phyloP scores from a whole-genome alignment of 1,140 invertebrate species.

The Calephelis nemesis region DNA sequence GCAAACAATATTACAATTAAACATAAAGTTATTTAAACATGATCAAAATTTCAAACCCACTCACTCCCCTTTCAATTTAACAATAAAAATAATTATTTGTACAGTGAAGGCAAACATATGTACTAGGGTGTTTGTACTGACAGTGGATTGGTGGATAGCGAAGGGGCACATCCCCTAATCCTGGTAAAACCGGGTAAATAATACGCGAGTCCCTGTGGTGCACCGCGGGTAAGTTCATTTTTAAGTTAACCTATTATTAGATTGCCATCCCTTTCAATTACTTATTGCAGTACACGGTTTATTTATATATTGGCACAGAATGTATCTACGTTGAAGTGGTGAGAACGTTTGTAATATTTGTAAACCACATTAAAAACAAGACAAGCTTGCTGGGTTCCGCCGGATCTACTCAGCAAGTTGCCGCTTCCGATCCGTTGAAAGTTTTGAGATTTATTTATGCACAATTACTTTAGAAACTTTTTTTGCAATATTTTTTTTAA shows the following conservation, averaged over 20 bases:
- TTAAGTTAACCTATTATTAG: slow-evolving; percentile 14
- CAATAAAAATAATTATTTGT: slow-evolving; percentile 70
- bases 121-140: slow-evolving; percentile 44
- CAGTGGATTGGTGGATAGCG: slow-evolving; percentile 51
- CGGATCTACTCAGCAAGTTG: too few relatives aligned
- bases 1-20: slow-evolving; percentile 1
- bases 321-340: too few relatives aligned
- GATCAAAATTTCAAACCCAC: slow-evolving; percentile 11
- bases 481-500: too few relatives aligned
- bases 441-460: too few relatives aligned
- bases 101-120: slow-evolving; percentile 70
- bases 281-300: too few relatives aligned
- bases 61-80: slow-evolving; percentile 58
- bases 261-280: neutral
- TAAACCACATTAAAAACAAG: too few relatives aligned
- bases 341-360: too few relatives aligned
- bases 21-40: too few relatives aligned
- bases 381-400: too few relatives aligned
- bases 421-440: too few relatives aligned
- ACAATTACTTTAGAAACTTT: too few relatives aligned
- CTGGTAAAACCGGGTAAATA: slow-evolving; percentile 31
- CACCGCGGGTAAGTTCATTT: slow-evolving; percentile 52
- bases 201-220: slow-evolving; percentile 43
- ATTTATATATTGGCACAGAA: too few relatives aligned
- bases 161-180: slow-evolving; percentile 52